Percentiles rank a stretch among this genome's conserved stretches.
Conservation (phyloP, 2,113 vertebrate genomes). For the Mola mola region DNA sequence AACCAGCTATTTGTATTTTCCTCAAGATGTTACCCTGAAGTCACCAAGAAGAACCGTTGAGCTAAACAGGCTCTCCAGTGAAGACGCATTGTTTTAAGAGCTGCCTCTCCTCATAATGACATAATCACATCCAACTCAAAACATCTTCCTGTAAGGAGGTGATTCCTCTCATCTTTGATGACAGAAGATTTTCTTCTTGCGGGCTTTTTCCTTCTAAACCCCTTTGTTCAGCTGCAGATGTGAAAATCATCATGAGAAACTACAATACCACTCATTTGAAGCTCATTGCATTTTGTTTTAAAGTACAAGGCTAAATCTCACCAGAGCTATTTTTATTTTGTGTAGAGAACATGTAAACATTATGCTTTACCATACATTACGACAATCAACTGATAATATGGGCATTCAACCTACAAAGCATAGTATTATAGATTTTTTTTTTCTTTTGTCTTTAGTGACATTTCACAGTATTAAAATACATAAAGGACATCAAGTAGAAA, state of each 20-base stretch:
- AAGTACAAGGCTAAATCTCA: no score
- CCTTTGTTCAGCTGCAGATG: no score
- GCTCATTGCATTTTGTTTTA: no score
- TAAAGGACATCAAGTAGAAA: slow-evolving; percentile 14
- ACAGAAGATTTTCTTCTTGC: no score
- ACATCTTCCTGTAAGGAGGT: slow-evolving; percentile 6
- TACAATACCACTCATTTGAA: no score
- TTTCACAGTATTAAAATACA: slow-evolving; percentile 40
- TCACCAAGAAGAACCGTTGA: slow-evolving; percentile 19
- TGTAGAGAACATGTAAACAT: no score
- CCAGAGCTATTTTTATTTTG: no score
- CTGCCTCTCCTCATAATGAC: slow-evolving; percentile 43
- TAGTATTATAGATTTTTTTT: slow-evolving; percentile 26
- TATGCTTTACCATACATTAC: not conserved
- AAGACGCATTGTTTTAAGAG: slow-evolving; percentile 35
- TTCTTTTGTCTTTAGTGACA: slow-evolving; percentile 25
- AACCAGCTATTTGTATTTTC: slow-evolving; percentile 23
- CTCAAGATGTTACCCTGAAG: slow-evolving; percentile 22
- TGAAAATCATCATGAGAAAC: no score
- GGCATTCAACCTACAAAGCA: not conserved
- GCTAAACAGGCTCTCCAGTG: slow-evolving; percentile 14
- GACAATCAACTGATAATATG: not conserved
- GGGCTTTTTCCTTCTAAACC: no score
- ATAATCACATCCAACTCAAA: slow-evolving; percentile 44
- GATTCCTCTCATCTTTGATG: no score